Evolutionary conservation across 2,888 invertebrate species (phyloP).

Genomic region (Scaptomyza caliginosa): DNA sequence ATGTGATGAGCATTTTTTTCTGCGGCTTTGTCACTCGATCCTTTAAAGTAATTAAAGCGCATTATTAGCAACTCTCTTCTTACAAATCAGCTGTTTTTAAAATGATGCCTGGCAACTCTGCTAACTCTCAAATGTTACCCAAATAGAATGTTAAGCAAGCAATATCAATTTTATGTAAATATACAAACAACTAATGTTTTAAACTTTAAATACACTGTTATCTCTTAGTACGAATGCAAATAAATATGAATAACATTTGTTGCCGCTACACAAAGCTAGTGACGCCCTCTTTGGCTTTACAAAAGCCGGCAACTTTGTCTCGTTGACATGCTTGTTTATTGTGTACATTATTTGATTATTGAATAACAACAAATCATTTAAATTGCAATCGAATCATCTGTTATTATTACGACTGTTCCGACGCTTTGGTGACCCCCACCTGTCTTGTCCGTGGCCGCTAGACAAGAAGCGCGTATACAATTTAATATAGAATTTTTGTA

Average conservation of each 20-base stretch:
- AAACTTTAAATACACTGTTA: not conserved
- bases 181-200: not conserved
- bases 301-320: slow-evolving; percentile 19
- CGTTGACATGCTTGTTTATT: not conserved
- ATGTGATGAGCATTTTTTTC: slow-evolving; percentile 83
- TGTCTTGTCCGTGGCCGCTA: slow-evolving; percentile 14
- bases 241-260: not conserved
- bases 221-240: not conserved
- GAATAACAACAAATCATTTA: slow-evolving; percentile 8
- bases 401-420: slow-evolving; percentile 11
- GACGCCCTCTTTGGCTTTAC: not conserved
- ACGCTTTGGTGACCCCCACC: slow-evolving; percentile 40
- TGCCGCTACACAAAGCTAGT: not conserved
- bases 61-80: not conserved
- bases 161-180: not conserved
- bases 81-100: slow-evolving; percentile 14
- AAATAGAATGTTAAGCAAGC: slow-evolving; percentile 1
- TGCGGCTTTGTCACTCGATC: slow-evolving; percentile 84
- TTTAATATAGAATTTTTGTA: slow-evolving; percentile 52
- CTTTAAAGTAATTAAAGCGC: slow-evolving; percentile 78
- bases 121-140: not conserved
- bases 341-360: not conserved
- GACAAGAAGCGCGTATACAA: slow-evolving; percentile 35
- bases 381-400: slow-evolving; percentile 11
- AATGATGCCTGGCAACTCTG: slow-evolving; percentile 12